These are phyloP conservation scores for Gobius niger DNA, from an alignment of 2,113 vertebrate genomes.

Conservation along the genomic window DNA sequence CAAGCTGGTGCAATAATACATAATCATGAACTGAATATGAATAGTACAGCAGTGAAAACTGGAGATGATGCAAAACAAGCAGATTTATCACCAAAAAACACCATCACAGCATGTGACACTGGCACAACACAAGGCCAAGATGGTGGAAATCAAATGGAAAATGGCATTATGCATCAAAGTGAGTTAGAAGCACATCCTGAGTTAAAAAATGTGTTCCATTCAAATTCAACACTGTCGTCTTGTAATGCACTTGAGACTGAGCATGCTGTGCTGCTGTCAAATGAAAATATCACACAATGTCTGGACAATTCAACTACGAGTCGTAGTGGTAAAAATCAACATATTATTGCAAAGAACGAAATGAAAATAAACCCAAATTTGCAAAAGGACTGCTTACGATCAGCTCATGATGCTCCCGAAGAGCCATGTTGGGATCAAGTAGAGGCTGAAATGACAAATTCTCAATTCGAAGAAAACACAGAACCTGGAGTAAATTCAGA, in stretches of 20 bases:
- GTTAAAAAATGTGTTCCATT: slow-evolving; percentile 28
- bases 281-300: slow-evolving; percentile 30
- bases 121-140: background rate
- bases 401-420: background rate
- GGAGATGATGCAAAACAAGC: background rate
- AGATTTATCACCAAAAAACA: slow-evolving; percentile 16
- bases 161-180: slow-evolving; percentile 6
- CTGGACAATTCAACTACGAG: slow-evolving; percentile 16
- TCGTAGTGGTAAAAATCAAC: slow-evolving; percentile 6
- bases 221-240: slow-evolving; percentile 15
- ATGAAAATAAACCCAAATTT: background rate
- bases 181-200: background rate
- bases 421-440: slow-evolving; percentile 1
- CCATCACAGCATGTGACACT: background rate
- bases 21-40: background rate
- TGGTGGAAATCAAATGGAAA: background rate
- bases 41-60: slow-evolving; percentile 7
- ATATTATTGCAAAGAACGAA: background rate
- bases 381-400: slow-evolving; percentile 6
- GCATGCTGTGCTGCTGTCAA: slow-evolving; percentile 18
- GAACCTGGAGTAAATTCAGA: slow-evolving; percentile 19
- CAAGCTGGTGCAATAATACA: background rate
- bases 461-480: slow-evolving; percentile 2
- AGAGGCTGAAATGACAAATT: slow-evolving; percentile 5
- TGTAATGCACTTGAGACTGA: slow-evolving; percentile 26